Evolutionary conservation across 2,797 vertebrate genomes (phyloP), one percentile per base, ranked within the genome.

Genomic region (Enteromius anoplus): DNA sequence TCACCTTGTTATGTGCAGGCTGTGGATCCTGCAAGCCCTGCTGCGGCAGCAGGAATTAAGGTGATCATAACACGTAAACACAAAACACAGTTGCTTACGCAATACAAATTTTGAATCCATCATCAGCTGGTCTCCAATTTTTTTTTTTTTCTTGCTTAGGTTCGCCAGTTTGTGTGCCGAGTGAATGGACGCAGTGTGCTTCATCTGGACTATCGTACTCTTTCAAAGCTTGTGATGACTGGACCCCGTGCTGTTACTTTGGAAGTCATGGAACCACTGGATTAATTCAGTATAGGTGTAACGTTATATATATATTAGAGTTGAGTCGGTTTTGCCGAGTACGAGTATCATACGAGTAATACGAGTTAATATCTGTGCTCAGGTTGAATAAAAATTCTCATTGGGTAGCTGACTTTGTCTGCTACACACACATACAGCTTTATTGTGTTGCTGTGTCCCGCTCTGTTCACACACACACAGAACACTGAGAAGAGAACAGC

Each of bases 11-110:
- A 96, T 64, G 91, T 97, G 81, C 97, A 97, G 87, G 96, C 96
- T 4, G 95, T 98, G 78, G 96, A 98, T 85, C 96, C 95, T 14
- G 95, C 94, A 86, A 94, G 96, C 81, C 96, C 97, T 0, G 96
- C 97, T 47, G 96, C 96, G 84, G 94, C 94, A 83, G 96, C 96
- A 17, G 96, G 96, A 86, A 94, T 97, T 87, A 97, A 96, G 96
- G 96, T 96, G 84, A 84, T 73, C 32, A 78, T 62, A 71, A 75
- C 60, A 75, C 21, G 10, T 40, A 29, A 42, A 49, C 14, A 80
- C n/a, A 55, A 26, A 60, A 37, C 49, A 65, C 15, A 66, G 49
- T 32, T 60, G 37, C 42, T 60, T 64, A 60, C 14, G 53, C n/a
- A 15, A 34, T 60, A 40, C 5, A 66, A 45, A 55, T 58, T 23